A percentile compares a stretch with the other conserved stretches of the same genome.
These are phyloP conservation scores for Myrmecophaga tridactyla DNA, from an alignment of 2,113 vertebrate genomes.

Conservation along the genomic window DNA sequence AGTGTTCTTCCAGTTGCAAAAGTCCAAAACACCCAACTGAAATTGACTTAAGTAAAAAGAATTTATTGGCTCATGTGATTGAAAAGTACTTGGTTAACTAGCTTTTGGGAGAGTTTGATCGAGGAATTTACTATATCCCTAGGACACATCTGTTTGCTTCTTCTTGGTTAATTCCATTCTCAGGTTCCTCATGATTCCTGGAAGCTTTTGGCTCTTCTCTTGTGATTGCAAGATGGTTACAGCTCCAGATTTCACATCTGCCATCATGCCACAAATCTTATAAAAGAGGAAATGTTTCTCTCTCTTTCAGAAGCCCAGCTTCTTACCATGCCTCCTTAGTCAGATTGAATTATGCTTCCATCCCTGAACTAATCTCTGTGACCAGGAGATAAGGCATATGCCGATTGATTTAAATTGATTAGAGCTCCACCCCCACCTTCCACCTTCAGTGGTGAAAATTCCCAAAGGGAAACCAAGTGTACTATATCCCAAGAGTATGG, in stretches of 20 bases:
- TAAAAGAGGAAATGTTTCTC: neutral
- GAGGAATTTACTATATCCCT: neutral
- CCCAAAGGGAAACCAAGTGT: neutral
- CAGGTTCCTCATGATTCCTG: neutral
- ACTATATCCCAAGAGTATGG: neutral
- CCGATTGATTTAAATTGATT: neutral
- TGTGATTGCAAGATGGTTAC: neutral
- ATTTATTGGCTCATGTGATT: neutral
- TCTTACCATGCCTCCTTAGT: neutral
- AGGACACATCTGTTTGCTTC: neutral
- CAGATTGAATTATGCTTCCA: neutral
- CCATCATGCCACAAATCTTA: fast-evolving
- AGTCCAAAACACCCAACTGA: neutral
- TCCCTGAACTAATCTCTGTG: neutral
- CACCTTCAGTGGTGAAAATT: neutral
- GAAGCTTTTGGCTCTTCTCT: neutral
- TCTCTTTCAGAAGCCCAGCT: neutral
- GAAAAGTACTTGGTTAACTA: neutral
- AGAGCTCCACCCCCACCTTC: neutral
- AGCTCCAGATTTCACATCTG: neutral
- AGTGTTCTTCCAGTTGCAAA: neutral
- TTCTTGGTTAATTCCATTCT: neutral
- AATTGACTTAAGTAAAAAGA: neutral
- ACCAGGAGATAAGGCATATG: neutral
- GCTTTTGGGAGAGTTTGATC: neutral